Base-by-base conservation (phyloP, 2,113 vertebrate species). In the Seriola rivoliana region DNA sequence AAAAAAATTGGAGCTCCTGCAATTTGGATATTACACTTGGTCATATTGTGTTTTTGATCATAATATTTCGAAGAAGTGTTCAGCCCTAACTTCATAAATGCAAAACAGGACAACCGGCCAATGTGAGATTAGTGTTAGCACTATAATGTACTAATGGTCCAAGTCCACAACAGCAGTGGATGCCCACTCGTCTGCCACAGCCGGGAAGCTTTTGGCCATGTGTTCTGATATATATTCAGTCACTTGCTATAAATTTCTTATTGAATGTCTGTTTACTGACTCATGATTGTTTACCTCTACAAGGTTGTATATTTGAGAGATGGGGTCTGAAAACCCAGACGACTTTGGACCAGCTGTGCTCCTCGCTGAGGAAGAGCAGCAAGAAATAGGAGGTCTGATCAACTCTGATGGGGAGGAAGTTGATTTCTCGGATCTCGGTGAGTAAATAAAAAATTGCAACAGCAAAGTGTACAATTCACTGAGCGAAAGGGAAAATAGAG, bases 351-450 rank as follows among this genome's bases (percentile, higher is more conserved):
- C 87, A 2, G 62, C 89, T 34, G 82, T 75, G 54, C 74, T 80
- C 16, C 81, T 87, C 34, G 62, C 72, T 12, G 91, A 90, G 38
- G 91, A 93, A 3, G 88, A 90, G 42, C 86, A 85, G 66, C 91
- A 92, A 52, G 91, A 93, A 70, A 91, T 94, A 1, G 92, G 92
- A 75, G 91, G 91, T 38, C 75, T 94, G 60, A 94, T 94, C 71
- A 94, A 94, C 79, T 94, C 93, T 9, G 93, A 94, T 58, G 93
- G 92, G 23, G 93, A 94, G 80, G 93, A 94, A 71, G 89, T 94
- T 21, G 91, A 93, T 59, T 92, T 92, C 73, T 87, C 90, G 19
- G 89, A 93, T 76, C 66, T 88, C 40, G 52, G 93, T 93, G 38
- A 91, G 93, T 81, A 58, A 63, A 69, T 40, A 23, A 21, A 44